These are phyloP conservation scores for Aculops lycopersici DNA, from an alignment of 1,140 invertebrate genomes.

Conservation along the genomic window DNA sequence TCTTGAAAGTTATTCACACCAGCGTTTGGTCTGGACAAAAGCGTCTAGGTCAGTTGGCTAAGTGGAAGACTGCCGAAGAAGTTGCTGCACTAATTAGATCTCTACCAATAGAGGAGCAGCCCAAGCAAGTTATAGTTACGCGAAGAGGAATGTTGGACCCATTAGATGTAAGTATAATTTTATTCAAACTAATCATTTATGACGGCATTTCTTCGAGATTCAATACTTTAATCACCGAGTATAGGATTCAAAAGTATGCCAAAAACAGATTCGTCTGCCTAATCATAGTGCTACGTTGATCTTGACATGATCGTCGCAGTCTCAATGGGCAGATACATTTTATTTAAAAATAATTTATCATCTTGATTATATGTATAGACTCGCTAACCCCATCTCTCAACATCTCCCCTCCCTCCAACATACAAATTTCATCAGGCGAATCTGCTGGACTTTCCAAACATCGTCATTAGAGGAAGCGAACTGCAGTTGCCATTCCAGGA, in stretches of 20 bases:
- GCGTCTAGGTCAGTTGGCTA: slow-evolving; percentile 43
- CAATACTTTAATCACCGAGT: too few species aligned
- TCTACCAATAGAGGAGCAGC: slow-evolving; percentile 93
- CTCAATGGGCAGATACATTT: not conserved
- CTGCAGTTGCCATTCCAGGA: slow-evolving; percentile 95
- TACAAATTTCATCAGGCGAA: slow-evolving; percentile 28
- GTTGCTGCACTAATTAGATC: slow-evolving; percentile 95
- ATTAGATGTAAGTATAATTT: slow-evolving; percentile 28
- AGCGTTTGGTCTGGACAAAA: slow-evolving; percentile 87
- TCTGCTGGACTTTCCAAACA: slow-evolving; percentile 94
- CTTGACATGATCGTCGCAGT: too few species aligned
- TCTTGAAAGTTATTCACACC: slow-evolving; percentile 97
- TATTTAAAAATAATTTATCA: too few species aligned
- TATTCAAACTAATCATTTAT: not conserved
- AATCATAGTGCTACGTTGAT: too few species aligned
- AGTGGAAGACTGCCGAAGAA: slow-evolving; percentile 99
- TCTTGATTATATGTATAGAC: too few species aligned
- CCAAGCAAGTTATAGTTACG: slow-evolving; percentile 97
- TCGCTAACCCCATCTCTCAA: not conserved
- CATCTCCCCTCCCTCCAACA: slow-evolving; percentile 1
- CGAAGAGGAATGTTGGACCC: slow-evolving; percentile 98
- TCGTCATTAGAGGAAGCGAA: slow-evolving; percentile 97
- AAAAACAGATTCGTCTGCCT: too few species aligned
- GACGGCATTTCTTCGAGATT: not conserved
- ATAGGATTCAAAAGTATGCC: too few species aligned